Evolutionary conservation across 2,888 invertebrate genomes (phyloP), one percentile per base, ranked within the genome.

Genomic region (Cheilosia urbana): DNA sequence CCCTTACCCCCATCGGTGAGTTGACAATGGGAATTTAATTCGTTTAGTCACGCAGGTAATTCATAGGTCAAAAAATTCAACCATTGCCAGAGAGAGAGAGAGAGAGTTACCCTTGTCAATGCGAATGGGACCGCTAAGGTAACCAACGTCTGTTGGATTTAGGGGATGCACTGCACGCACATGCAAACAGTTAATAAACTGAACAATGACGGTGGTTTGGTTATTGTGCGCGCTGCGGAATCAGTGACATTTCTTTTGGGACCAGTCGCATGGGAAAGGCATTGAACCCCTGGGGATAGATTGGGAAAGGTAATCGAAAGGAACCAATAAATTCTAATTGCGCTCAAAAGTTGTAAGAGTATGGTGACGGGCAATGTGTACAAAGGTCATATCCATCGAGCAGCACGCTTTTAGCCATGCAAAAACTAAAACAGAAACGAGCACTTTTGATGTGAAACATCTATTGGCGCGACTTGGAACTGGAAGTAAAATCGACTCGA

Each of bases 21-120:
- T 80, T 80, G 76, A 85, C 85, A 85, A 85, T 85, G 66, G 85
- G 42, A 81, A 85, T 85, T 81, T 85, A 85, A 85, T 85, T 85
- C 81, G 60, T 77, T 85, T 85, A 85, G 85, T 81, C 85, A 85
- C 85, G 85, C 76, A 85, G 81, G 85, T 81, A 85, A 85, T 81
- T 81, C 72, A 63, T 49, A 66, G 62, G 75, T n/a, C 79, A 53
- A 60, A 82, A 58, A 82, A 77, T 76, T 58, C 60, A 60, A 77
- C 81, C 76, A 75, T 30, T 13, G 17, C 34, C 24, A 30, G 30
- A 30, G 30, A n/a, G n/a, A 27, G 27, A 5, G 5, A 27, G 24
- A 24, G 24, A 83, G 71, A 40, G 47, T 45, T 78, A 78, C 72
- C 83, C 83, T 62, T 78, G 83, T 68, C 68, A 63, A 51, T 51